Evolutionary conservation across 2,888 invertebrate species (phyloP).

Genomic region (Eumacrocentrus americanus): DNA sequence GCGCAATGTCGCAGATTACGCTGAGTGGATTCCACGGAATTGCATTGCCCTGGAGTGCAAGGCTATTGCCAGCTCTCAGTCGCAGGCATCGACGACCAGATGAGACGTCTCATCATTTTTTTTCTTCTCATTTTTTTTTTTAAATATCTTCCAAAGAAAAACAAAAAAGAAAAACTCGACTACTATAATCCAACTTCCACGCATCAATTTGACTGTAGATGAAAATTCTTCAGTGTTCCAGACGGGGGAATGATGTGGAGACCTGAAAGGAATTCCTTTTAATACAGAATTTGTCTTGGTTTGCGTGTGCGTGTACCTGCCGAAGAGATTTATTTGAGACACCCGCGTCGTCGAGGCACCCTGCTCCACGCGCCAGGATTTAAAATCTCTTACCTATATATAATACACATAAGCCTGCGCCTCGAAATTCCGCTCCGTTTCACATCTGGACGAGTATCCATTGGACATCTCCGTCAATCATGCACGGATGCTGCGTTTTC

Average conservation of each 20-base stretch:
- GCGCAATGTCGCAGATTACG: conserved; percentile 46
- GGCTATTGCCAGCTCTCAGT: too few species aligned
- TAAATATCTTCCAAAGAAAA: too few species aligned
- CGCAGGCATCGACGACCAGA: neutral
- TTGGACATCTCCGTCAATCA: conserved; percentile 35
- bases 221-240: neutral
- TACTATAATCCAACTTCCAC: too few species aligned
- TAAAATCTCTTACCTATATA: neutral
- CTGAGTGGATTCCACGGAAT: conserved; percentile 52
- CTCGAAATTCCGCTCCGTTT: conserved; percentile 40
- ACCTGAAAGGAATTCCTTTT: conserved; percentile 3
- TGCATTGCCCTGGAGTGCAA: conserved; percentile 40
- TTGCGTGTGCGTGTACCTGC: conserved; percentile 11
- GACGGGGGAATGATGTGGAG: too few species aligned
- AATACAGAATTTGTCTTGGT: conserved; percentile 10
- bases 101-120: neutral
- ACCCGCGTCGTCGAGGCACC: conserved; percentile 10
- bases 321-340: conserved; percentile 20
- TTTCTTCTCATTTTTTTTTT: neutral
- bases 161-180: too few species aligned
- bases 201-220: neutral
- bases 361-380: neutral
- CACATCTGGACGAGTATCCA: conserved; percentile 39
- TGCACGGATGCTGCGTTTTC: conserved; percentile 26
- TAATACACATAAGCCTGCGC: neutral